These are phyloP conservation scores for Stictocephala bisonia DNA, from an alignment of 2,888 invertebrate species.

Conservation along the genomic window DNA sequence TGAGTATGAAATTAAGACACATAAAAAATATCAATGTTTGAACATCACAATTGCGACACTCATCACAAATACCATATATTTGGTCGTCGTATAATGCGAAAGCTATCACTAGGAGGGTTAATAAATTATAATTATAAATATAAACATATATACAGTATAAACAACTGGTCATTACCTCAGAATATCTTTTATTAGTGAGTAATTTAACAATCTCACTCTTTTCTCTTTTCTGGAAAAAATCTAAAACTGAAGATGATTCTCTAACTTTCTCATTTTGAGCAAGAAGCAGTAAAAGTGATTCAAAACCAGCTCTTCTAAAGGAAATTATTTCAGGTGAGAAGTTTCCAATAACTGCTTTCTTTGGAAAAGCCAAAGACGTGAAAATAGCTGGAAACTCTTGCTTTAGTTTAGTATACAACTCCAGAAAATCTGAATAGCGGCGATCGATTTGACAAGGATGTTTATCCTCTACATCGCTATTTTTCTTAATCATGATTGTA, in stretches of 20 bases:
- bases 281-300: conserved; percentile 71
- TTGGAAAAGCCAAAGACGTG: conserved; percentile 71
- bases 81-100: no score
- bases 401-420: conserved; percentile 72
- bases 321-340: conserved; percentile 76
- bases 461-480: conserved; percentile 69
- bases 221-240: conserved; percentile 76
- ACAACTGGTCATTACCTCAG: no score
- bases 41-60: no score
- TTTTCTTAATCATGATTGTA: conserved; percentile 73
- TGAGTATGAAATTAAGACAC: no score
- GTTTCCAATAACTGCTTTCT: conserved; percentile 77
- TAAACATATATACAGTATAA: no score
- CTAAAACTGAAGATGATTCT: conserved; percentile 69
- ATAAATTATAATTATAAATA: no score
- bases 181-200: conserved; percentile 71
- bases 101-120: no score
- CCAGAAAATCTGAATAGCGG: conserved; percentile 78
- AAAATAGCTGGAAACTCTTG: conserved; percentile 70
- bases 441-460: conserved; percentile 75
- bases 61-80: no score
- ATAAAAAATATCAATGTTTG: no score
- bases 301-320: conserved; percentile 74
- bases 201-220: conserved; percentile 71
- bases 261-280: conserved; percentile 69